Evolutionary conservation across 2,888 invertebrate genomes (phyloP).

Genomic region (Plagiodera versicolora): DNA sequence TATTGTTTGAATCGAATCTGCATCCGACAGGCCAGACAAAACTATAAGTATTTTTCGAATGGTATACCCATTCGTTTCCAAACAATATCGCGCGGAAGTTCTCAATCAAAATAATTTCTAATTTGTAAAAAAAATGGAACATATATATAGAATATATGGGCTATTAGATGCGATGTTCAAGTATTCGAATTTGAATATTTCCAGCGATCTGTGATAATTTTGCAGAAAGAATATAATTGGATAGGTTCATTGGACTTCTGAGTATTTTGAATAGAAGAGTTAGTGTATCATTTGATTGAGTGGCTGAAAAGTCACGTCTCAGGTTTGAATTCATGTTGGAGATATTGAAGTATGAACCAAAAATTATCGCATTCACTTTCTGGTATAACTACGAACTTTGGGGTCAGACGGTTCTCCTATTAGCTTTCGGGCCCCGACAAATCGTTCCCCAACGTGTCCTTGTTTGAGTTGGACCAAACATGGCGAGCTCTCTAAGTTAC

Average conservation of each 20-base stretch:
- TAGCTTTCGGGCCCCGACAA: conserved; percentile 30
- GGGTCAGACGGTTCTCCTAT: conserved; percentile 16
- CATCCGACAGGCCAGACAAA: conserved; percentile 3
- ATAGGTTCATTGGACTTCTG: no score
- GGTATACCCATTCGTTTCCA: background rate
- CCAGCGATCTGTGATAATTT: no score
- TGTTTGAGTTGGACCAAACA: conserved; percentile 38
- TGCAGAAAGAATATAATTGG: no score
- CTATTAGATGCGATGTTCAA: no score
- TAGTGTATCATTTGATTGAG: no score
- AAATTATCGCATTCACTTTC: conserved; percentile 9
- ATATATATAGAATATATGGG: no score
- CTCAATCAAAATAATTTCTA: no score
- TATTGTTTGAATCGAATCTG: conserved; percentile 3
- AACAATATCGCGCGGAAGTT: background rate
- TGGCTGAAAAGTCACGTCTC: no score
- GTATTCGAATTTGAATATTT: no score
- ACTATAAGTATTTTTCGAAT: conserved; percentile 8
- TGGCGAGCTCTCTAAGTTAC: conserved; percentile 34
- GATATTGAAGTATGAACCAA: background rate
- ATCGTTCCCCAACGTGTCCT: conserved; percentile 30
- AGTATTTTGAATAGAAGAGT: no score
- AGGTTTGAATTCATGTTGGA: no score
- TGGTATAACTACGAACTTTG: conserved; percentile 13
- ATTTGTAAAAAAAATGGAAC: no score